Evolutionary conservation across 2,113 vertebrate species (phyloP).

Genomic region (Pampusana beccarii): DNA sequence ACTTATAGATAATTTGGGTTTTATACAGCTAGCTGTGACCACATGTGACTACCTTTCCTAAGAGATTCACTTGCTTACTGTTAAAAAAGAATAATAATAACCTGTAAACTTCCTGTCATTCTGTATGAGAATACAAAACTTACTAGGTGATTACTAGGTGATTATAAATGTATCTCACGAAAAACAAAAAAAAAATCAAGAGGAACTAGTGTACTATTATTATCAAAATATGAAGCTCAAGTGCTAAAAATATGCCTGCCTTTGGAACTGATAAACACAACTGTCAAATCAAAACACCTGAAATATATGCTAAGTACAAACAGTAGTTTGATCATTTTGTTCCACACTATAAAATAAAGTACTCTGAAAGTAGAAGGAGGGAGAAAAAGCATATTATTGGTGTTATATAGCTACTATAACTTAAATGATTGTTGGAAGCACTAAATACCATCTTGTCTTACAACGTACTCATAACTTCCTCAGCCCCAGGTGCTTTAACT

Average conservation of each 20-base stretch:
- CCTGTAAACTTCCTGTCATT: neutral
- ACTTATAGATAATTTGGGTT: neutral
- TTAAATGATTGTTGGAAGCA: neutral
- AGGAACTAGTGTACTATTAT: neutral
- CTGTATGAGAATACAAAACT: neutral
- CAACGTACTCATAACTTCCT: neutral
- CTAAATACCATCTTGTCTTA: neutral
- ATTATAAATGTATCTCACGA: neutral
- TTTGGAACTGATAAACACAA: neutral
- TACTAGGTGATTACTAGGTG: neutral
- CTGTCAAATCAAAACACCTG: neutral
- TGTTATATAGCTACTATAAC: neutral
- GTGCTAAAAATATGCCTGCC: neutral
- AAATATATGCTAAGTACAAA: neutral
- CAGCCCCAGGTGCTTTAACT: neutral
- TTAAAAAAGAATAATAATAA: neutral
- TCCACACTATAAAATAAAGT: neutral
- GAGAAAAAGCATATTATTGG: neutral
- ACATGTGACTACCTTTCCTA: neutral
- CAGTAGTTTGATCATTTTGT: neutral
- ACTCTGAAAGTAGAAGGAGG: neutral
- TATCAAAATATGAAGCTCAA: neutral
- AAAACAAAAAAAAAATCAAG: neutral
- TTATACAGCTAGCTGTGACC: neutral
- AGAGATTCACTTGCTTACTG: neutral